phyloP scores from a whole-genome alignment of 2,113 vertebrate species.

The Gasterosteus aculeatus region DNA sequence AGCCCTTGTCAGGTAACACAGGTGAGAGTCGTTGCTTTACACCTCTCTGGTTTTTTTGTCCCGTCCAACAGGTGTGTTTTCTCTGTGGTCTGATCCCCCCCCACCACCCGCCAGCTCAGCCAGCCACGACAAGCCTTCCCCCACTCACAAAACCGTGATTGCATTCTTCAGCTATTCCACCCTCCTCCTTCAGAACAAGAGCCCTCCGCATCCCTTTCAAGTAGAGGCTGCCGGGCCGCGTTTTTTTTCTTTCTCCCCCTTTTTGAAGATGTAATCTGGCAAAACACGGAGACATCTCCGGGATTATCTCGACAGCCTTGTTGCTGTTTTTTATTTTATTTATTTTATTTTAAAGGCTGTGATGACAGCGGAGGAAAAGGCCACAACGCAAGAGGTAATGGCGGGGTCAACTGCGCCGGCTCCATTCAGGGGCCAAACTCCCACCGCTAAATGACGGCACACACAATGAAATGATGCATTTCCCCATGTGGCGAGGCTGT shows the following conservation, averaged over 20 bases:
- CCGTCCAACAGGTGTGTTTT: slow-evolving; percentile 70
- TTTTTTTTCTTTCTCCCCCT: slow-evolving; percentile 30
- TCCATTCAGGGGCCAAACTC: slow-evolving; percentile 57
- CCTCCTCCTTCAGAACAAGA: slow-evolving; percentile 70
- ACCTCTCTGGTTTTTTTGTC: slow-evolving; percentile 35
- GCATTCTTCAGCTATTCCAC: slow-evolving; percentile 77
- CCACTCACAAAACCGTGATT: slow-evolving; percentile 71
- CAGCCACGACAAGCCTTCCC: slow-evolving; percentile 73
- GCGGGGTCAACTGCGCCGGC: slow-evolving; percentile 59
- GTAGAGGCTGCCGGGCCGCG: slow-evolving; percentile 64
- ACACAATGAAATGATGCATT: slow-evolving; percentile 62
- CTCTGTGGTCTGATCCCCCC: slow-evolving; percentile 42
- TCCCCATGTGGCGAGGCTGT: slow-evolving; percentile 44
- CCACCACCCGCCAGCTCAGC: slow-evolving; percentile 34
- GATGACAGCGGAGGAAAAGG: slow-evolving; percentile 73
- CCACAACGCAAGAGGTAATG: slow-evolving; percentile 65
- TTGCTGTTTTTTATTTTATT: slow-evolving; percentile 26
- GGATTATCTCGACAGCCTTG: slow-evolving; percentile 77
- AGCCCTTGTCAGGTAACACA: slow-evolving; percentile 47
- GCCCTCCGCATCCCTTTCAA: slow-evolving; percentile 72
- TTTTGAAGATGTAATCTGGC: slow-evolving; percentile 81
- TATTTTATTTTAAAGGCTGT: slow-evolving; percentile 60
- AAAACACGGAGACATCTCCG: slow-evolving; percentile 78
- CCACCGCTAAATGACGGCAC: slow-evolving; percentile 64
- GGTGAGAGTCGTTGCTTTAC: slow-evolving; percentile 58